Conservation (phyloP, 30 jellyfish, hydroid and myxozoan species). For the Catostylus mosaicus region DNA sequence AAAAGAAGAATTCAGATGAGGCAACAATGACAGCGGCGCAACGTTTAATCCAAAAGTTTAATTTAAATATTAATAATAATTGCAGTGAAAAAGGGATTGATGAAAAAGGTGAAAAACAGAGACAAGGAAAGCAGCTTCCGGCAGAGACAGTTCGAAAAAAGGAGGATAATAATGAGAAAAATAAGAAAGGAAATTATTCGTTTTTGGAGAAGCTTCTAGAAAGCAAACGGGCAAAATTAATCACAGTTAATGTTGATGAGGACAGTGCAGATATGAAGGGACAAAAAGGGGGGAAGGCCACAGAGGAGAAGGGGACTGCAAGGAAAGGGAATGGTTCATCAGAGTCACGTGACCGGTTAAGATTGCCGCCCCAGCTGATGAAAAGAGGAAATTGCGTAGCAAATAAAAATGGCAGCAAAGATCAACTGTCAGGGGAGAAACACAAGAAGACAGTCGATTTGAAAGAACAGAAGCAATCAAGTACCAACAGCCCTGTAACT, state of each 20-base stretch:
- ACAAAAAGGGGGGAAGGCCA: neutral
- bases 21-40: constrained; percentile 35
- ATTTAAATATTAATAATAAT: neutral
- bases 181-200: neutral
- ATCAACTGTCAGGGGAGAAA: neutral
- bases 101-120: neutral
- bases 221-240: neutral
- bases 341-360: neutral
- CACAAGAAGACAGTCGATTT: neutral
- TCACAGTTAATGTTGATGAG: neutral
- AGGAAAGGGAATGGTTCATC: neutral
- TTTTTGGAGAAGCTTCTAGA: neutral
- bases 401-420: neutral
- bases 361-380: constrained; percentile 14
- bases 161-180: neutral
- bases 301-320: neutral
- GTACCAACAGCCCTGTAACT: neutral
- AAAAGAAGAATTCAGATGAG: neutral
- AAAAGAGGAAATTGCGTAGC: neutral
- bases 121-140: constrained; percentile 8
- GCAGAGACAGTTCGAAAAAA: constrained; percentile 3
- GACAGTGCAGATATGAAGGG: neutral
- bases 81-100: neutral
- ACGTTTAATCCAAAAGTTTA: constrained; percentile 29
- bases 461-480: neutral